Percentiles rank a stretch among this genome's conserved stretches.
Conservation (phyloP, 2,113 vertebrate species). For the Laterallus jamaicensis region DNA sequence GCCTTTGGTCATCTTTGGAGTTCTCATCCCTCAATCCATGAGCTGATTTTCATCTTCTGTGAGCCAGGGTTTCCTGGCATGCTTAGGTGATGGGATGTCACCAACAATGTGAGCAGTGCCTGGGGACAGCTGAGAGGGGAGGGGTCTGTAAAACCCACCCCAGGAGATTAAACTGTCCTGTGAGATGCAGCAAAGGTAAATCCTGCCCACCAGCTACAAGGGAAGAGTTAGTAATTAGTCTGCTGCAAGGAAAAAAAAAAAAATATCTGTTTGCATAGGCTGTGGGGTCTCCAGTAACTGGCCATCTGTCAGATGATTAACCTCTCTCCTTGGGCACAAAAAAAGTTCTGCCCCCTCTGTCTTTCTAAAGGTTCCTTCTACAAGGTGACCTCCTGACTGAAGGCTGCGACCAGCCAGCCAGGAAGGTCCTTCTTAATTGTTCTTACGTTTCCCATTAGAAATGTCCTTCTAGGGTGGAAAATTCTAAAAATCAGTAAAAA, state of each 20-base stretch:
- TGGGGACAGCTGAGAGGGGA: fast-evolving
- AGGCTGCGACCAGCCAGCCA: background rate
- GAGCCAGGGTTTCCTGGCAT: background rate
- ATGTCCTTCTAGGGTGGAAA: background rate
- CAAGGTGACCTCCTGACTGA: background rate
- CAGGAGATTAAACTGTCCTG: background rate
- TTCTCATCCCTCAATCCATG: background rate
- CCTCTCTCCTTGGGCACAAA: background rate
- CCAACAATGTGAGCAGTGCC: fast-evolving
- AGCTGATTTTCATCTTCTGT: background rate
- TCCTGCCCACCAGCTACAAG: background rate
- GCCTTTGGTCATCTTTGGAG: background rate
- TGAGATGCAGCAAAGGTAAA: background rate
- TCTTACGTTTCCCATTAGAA: background rate
- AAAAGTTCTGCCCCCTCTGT: background rate
- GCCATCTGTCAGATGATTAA: background rate
- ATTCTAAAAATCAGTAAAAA: background rate
- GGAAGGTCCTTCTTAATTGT: background rate
- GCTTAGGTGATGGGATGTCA: background rate
- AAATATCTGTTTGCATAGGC: background rate
- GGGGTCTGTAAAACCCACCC: background rate
- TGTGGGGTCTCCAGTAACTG: background rate
- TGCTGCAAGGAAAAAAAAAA: background rate
- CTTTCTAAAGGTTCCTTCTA: background rate
- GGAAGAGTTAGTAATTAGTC: background rate